Base-by-base conservation (phyloP, 2,888 invertebrate species). In the Drosophila nr. fundita region DNA sequence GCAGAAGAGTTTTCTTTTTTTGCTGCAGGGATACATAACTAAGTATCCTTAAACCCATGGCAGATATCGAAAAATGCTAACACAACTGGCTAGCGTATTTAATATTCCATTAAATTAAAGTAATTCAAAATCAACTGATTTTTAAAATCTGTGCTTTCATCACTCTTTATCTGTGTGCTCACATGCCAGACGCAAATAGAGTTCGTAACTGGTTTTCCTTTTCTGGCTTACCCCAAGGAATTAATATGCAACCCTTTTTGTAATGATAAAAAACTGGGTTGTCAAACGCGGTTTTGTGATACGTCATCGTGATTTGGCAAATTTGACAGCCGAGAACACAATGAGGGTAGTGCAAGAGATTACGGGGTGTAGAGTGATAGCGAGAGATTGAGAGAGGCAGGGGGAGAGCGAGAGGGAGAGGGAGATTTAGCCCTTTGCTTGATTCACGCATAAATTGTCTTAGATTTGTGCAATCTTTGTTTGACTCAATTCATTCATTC, bases 301-400 rank as follows among this genome's bases (percentile, higher is more conserved):
- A 86, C 87, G 90, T 87, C 87, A 87, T 90, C 87, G 76, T 87
- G 87, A 87, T 87, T 87, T 87, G 89, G 87, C 90, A 82, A 83
- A 88, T 87, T 88, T 87, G 90, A 85, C 86, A 89, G 85, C 72
- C 82, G 80, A 82, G 82, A 84, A 76, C 68, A 72, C 21, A 32
- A 30, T 50, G 42, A 64, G 63, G 50, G 45, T 45, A 50, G 62
- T 52, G 67, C 45, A 8, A 11, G 18, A 45, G 54, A 48, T 24
- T 40, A 53, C 32, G 42, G 42, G 40, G 48, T 38, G 34, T 15
- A 27, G 21, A 24, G 21, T 34, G 32, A 36, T 21, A 21, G 32
- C 10, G 32, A 30, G 61, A 18, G 59, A 24, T 45, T 29, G 13
- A 42, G 30, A 40, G 24, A 5, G 32, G n/a, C n/a, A n/a, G n/a